Percentiles rank a stretch among this genome's conserved stretches.
Evolutionary conservation across 1,140 invertebrate species (phyloP).

Genomic region (Papilio glaucus): DNA sequence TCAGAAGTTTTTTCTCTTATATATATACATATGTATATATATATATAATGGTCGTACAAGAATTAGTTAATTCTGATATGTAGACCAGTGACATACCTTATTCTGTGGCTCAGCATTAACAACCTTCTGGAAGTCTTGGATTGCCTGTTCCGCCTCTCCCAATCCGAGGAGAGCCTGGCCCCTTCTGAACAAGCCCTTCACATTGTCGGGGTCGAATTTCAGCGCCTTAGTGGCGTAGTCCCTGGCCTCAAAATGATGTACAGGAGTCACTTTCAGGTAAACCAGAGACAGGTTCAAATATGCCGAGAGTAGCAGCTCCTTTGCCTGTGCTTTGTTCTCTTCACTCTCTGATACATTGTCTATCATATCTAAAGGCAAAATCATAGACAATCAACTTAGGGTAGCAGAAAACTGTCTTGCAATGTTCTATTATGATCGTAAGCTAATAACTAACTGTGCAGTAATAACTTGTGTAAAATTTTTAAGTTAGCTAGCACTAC

Average conservation of each 20-base stretch:
- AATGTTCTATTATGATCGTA: no score
- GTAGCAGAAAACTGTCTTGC: background rate
- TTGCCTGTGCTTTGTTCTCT: conserved; percentile 80
- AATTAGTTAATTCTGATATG: no score
- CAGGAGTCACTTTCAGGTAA: conserved; percentile 90
- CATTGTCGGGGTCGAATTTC: conserved; percentile 90
- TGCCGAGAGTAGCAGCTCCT: conserved; percentile 87
- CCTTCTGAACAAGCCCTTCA: conserved; percentile 95
- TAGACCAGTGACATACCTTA: conserved; percentile 61
- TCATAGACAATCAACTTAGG: background rate
- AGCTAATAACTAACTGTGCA: no score
- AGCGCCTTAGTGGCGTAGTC: conserved; percentile 88
- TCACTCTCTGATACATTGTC: conserved; percentile 60
- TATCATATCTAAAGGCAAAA: conserved; percentile 47
- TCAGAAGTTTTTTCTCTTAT: no score
- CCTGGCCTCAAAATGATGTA: conserved; percentile 88
- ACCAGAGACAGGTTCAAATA: conserved; percentile 95
- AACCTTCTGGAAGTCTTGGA: conserved; percentile 91
- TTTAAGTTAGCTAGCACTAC: no score
- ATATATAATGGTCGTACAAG: no score
- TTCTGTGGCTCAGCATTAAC: conserved; percentile 86
- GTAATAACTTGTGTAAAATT: no score
- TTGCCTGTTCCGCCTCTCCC: conserved; percentile 91
- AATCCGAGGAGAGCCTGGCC: conserved; percentile 92
- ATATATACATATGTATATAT: no score